A percentile compares a stretch with the other conserved stretches of the same genome.
Evolutionary conservation across 2,888 invertebrate genomes (phyloP).

Genomic region (Hedya salicella): DNA sequence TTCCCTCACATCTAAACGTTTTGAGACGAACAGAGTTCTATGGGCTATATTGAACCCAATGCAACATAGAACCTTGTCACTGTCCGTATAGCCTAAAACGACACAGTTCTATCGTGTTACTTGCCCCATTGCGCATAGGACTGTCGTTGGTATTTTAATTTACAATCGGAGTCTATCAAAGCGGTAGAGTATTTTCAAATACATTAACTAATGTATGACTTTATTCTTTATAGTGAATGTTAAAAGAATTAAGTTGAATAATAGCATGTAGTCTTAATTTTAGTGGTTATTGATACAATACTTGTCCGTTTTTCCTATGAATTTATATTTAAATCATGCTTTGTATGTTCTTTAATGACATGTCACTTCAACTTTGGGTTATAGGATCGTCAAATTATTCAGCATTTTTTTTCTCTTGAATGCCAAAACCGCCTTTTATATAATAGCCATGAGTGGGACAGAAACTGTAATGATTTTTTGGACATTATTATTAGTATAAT

Average conservation of each 20-base stretch:
- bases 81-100: neutral
- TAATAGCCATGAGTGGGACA: no score
- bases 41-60: slow-evolving; percentile 21
- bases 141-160: slow-evolving; percentile 2
- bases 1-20: neutral
- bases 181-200: slow-evolving; percentile 32
- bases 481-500: no score
- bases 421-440: neutral
- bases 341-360: neutral
- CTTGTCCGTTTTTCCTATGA: slow-evolving; percentile 18
- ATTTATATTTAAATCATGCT: slow-evolving; percentile 30
- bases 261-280: slow-evolving; percentile 40
- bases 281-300: slow-evolving; percentile 39
- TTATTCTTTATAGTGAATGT: slow-evolving; percentile 47
- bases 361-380: slow-evolving; percentile 3
- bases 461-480: no score
- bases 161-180: slow-evolving; percentile 6
- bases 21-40: slow-evolving; percentile 28
- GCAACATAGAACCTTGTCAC: slow-evolving; percentile 18
- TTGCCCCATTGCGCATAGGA: slow-evolving; percentile 21
- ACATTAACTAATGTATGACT: slow-evolving; percentile 46
- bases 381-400: neutral
- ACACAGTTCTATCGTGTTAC: slow-evolving; percentile 26
- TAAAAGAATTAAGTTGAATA: slow-evolving; percentile 37
- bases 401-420: no score